Conservation (phyloP, 2,113 vertebrate species). For the Bostrychus sinensis region DNA sequence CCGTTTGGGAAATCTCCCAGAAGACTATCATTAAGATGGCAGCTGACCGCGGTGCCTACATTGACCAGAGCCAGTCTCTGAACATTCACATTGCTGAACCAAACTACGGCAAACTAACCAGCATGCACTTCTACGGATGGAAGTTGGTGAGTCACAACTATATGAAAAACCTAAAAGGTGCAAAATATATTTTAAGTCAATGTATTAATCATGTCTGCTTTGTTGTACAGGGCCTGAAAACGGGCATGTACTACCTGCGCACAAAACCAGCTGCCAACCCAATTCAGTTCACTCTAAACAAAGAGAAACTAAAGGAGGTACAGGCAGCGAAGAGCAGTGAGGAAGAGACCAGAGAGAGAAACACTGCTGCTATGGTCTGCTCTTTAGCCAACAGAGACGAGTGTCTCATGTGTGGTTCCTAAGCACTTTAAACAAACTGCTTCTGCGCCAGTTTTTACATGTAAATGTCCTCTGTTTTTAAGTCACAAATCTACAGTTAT, state of each 20-base stretch:
- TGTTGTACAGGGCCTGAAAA: constrained; percentile 89
- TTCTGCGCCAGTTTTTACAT: neutral
- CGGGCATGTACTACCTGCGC: constrained; percentile 96
- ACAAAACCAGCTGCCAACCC: constrained; percentile 96
- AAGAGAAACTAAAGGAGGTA: constrained; percentile 88
- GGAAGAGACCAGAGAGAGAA: constrained; percentile 84
- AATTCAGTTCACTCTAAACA: constrained; percentile 97
- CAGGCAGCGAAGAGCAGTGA: constrained; percentile 74
- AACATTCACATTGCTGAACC: constrained; percentile 98
- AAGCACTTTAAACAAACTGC: constrained; percentile 28
- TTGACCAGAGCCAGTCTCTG: constrained; percentile 97
- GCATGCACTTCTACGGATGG: constrained; percentile 99
- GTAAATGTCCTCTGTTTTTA: neutral
- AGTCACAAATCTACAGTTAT: constrained; percentile 35
- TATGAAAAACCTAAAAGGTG: neutral
- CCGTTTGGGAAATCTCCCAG: constrained; percentile 98
- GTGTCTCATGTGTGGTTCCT: constrained; percentile 95
- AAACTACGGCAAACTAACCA: constrained; percentile 96
- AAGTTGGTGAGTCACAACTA: constrained; percentile 82
- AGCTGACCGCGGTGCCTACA: constrained; percentile 92
- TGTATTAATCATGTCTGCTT: neutral
- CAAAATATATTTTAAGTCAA: neutral
- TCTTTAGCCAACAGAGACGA: constrained; percentile 94
- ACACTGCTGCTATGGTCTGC: constrained; percentile 94
- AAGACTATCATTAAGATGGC: constrained; percentile 95